Evolutionary conservation across 1,140 invertebrate species (phyloP).

Genomic region (Brachionus koreanus): DNA sequence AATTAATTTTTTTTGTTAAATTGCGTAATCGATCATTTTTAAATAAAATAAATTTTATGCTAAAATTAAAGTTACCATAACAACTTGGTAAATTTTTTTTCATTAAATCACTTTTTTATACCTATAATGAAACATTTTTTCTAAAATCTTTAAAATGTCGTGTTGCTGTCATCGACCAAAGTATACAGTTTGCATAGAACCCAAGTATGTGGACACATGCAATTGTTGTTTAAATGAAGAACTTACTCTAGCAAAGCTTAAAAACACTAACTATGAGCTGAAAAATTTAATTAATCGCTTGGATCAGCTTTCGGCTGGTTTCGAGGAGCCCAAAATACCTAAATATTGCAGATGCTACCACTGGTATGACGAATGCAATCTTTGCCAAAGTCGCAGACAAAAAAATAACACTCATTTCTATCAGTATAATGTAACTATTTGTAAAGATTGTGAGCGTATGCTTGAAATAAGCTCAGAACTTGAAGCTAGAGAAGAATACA

Average conservation of each 20-base stretch:
- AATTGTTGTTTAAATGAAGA: slow-evolving; percentile 9
- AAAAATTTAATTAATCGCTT: slow-evolving; percentile 27
- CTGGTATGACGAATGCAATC: not conserved
- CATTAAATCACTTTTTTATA: not conserved
- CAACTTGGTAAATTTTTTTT: not conserved
- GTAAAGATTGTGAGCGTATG: slow-evolving; percentile 21
- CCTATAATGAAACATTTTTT: not conserved
- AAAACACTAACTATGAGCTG: slow-evolving; percentile 2
- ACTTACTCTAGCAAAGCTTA: not conserved
- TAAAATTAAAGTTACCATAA: slow-evolving; percentile 1
- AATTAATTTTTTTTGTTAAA: not conserved
- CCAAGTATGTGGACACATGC: not conserved
- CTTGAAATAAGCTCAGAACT: not conserved
- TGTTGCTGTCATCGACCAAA: not conserved
- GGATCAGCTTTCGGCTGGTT: not conserved
- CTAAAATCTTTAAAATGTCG: not conserved
- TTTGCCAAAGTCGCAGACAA: not conserved
- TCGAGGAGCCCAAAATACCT: not conserved
- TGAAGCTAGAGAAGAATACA: not conserved
- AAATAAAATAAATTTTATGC: not conserved
- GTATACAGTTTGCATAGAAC: not conserved
- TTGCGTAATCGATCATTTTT: not conserved
- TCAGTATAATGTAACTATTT: not conserved
- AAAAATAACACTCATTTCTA: not conserved
- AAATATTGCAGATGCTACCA: not conserved